Evolutionary conservation across 2,888 invertebrate species (phyloP).

Genomic region (Mycalesis mineus): DNA sequence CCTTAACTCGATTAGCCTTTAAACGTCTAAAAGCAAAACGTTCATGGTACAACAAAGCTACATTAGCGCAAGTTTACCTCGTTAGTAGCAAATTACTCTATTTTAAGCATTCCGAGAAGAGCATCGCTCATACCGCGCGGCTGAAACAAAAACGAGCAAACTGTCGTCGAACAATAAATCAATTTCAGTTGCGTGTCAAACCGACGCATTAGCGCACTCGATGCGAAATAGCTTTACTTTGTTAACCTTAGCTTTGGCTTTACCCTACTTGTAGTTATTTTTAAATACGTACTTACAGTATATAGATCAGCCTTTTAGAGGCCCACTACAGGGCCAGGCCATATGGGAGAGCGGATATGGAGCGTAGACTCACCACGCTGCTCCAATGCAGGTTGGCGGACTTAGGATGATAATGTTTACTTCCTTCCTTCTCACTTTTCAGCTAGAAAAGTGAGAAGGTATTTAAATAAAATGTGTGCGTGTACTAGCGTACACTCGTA

Average conservation of each 20-base stretch:
- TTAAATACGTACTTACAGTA: too few species aligned
- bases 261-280: too few species aligned
- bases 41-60: background rate
- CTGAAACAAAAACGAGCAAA: slow-evolving; percentile 21
- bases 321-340: too few species aligned
- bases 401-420: too few species aligned
- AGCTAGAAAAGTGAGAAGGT: too few species aligned
- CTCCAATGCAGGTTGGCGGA: too few species aligned
- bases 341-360: too few species aligned
- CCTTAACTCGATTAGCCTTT: background rate
- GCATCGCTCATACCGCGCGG: slow-evolving; percentile 7
- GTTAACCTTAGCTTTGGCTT: background rate
- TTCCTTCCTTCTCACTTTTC: too few species aligned
- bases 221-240: slow-evolving; percentile 6
- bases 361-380: too few species aligned
- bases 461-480: too few species aligned
- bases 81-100: slow-evolving; percentile 13
- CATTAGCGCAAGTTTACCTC: slow-evolving; percentile 9
- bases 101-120: slow-evolving; percentile 10
- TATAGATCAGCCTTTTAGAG: too few species aligned
- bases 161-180: slow-evolving; percentile 29
- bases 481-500: too few species aligned
- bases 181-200: slow-evolving; percentile 32
- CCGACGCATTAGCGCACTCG: slow-evolving; percentile 27
- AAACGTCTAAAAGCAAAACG: background rate